A percentile compares a stretch with the other conserved stretches of the same genome.
These are phyloP conservation scores for Puntigrus tetrazona DNA, from an alignment of 2,113 vertebrate species.

Conservation along the genomic window DNA sequence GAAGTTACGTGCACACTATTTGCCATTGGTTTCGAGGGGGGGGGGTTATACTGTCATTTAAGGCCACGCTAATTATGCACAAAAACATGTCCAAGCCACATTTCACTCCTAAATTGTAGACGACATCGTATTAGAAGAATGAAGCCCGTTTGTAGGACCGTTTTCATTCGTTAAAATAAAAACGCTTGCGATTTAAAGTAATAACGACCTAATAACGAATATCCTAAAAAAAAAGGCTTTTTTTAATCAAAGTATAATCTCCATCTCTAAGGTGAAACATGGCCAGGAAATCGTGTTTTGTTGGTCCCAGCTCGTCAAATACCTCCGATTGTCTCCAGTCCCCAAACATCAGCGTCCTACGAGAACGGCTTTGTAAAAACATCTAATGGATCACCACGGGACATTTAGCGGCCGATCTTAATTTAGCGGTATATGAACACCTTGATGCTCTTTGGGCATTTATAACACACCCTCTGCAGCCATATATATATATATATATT, in stretches of 20 bases:
- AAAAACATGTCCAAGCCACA: background rate
- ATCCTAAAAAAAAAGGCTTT: background rate
- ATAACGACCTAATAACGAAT: no score
- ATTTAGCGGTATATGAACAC: constrained; percentile 51
- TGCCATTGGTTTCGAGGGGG: constrained; percentile 1
- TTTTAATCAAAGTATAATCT: background rate
- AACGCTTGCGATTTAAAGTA: no score
- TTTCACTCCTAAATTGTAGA: background rate
- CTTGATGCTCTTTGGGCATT: constrained; percentile 68
- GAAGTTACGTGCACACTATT: background rate
- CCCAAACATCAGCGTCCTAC: background rate
- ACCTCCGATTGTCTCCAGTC: background rate
- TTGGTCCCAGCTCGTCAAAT: background rate
- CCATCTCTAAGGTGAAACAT: background rate
- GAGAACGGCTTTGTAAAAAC: background rate
- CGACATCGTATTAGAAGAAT: background rate
- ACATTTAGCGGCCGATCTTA: background rate
- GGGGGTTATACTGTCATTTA: background rate
- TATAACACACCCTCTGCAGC: constrained; percentile 61
- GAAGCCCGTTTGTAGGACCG: background rate
- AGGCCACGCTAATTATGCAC: background rate
- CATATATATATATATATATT: background rate
- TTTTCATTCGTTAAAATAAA: no score
- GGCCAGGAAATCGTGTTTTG: background rate
- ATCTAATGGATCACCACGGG: background rate